Percentiles rank a stretch among this genome's conserved stretches.
phyloP scores from a whole-genome alignment of 2,888 invertebrate genomes.

The Mellilla xanthometata region DNA sequence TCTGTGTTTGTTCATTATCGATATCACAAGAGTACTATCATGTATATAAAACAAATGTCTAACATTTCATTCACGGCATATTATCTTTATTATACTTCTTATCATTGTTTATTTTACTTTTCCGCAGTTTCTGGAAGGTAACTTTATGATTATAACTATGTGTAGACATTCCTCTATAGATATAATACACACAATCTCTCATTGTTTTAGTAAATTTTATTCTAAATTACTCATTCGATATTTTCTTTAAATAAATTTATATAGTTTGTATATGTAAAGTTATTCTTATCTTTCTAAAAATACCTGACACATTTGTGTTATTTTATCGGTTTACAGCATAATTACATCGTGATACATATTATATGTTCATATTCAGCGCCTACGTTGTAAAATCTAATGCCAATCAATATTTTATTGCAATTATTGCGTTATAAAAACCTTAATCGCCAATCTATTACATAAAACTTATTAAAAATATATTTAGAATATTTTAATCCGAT shows the following conservation, averaged over 20 bases:
- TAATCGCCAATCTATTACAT: conserved; percentile 3
- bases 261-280: neutral
- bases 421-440: conserved; percentile 8
- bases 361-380: no score
- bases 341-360: no score
- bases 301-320: no score
- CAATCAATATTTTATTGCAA: conserved; percentile 3
- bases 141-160: neutral
- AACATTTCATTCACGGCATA: conserved; percentile 13
- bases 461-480: conserved; percentile 21
- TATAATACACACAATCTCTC: no score
- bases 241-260: no score
- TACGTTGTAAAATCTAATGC: neutral
- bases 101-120: conserved; percentile 10
- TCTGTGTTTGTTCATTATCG: conserved; percentile 22
- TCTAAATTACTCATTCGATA: no score
- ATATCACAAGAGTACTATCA: conserved; percentile 13
- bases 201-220: no score
- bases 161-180: neutral
- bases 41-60: conserved; percentile 7
- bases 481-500: conserved; percentile 20
- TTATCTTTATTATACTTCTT: conserved; percentile 4
- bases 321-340: no score
- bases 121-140: conserved; percentile 2
- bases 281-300: conserved; percentile 1